Evolutionary conservation across 2,113 vertebrate species (phyloP).

Genomic region (Neodon shergylaensis): DNA sequence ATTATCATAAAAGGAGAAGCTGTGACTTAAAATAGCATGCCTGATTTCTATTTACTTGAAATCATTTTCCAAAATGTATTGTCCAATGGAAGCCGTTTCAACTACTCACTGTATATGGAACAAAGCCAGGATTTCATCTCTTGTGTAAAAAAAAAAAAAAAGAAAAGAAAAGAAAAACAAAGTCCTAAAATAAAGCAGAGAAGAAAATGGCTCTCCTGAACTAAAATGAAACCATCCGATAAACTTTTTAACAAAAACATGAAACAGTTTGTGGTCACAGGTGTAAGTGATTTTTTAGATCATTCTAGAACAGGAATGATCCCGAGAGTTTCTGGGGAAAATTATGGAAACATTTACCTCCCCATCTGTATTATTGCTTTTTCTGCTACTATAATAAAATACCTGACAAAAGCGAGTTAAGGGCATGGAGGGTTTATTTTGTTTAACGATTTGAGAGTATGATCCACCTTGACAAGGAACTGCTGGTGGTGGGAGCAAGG

Average conservation of each 20-base stretch:
- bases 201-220: neutral
- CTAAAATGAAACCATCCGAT: neutral
- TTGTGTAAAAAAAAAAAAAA: neutral
- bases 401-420: neutral
- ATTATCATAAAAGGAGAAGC: neutral
- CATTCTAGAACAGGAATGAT: neutral
- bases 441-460: neutral
- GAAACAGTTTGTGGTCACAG: neutral
- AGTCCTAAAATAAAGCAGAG: neutral
- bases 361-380: neutral
- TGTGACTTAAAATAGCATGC: slow-evolving; percentile 8
- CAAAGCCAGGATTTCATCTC: neutral
- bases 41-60: slow-evolving; percentile 1
- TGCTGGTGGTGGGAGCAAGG: neutral
- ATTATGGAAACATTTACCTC: neutral
- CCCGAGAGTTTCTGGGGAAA: neutral
- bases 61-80: neutral
- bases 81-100: neutral
- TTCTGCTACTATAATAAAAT: neutral
- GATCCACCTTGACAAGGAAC: neutral
- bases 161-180: neutral
- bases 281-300: neutral
- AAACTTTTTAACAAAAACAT: slow-evolving; percentile 4
- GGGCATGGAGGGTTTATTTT: neutral
- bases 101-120: neutral